Evolutionary conservation across 2,888 invertebrate species (phyloP), one percentile per base, ranked within the genome.

Genomic region (Eretmocerus hayati): DNA sequence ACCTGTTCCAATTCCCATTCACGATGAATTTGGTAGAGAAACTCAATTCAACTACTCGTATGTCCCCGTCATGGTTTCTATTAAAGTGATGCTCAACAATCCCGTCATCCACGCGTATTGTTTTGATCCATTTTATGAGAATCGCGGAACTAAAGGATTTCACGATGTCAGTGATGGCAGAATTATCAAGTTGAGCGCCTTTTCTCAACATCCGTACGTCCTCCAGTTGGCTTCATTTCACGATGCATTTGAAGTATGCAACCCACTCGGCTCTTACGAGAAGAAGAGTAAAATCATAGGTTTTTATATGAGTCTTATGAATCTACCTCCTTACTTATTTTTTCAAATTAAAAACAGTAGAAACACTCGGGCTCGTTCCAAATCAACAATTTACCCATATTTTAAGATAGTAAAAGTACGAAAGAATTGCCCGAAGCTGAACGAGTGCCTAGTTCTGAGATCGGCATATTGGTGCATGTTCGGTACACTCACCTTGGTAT

Each of bases 221-320:
- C 9, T 50, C 6, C 44, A 45, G 48, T 41, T 55, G 15, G 55
- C 62, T 31, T 42, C 62, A 13, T 63, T 55, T 52, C 61, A 62
- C 48, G 61, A 63, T 54, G 57, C 57, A n/a, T 60, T 63, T 48
- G 59, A 62, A 46, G 30, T 58, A 26, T 36, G 62, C 59, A 62
- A 64, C 46, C 59, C 62, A n/a, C 23, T 63, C 6, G 59, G 61
- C 4, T 54, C 58, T 1, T 46, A 57, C n/a, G 59, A 48, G 50
- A 53, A 43, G 38, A 62, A 59, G 40, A 53, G 61, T 42, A 62
- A 61, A 54, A 35, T 62, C n/a, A 31, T 62, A 13, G 59, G 56
- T 16, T 23, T 64, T 19, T 63, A 63, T 42, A 57, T 59, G 55
- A 45, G 48, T 2, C 20, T 62, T 8, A 6, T 26, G 11, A 63